A percentile compares a stretch with the other conserved stretches of the same genome.
Conservation (phyloP, 2,888 invertebrate genomes). For the Hypsopygia costalis region DNA sequence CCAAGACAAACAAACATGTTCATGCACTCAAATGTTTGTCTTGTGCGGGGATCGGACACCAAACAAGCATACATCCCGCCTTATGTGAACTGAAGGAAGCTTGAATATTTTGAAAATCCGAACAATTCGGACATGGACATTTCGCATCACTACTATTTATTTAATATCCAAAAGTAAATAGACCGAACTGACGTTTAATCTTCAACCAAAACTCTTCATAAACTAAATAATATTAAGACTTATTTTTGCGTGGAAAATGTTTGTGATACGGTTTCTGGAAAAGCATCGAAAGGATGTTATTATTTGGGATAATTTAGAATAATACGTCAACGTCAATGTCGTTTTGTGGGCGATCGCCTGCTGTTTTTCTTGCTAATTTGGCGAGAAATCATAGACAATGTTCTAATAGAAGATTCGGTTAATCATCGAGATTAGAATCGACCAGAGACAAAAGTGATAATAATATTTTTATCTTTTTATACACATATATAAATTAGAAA, state of each 20-base stretch:
- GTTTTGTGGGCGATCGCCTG: slow-evolving; percentile 50
- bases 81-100: too few relatives aligned
- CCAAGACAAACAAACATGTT: too few relatives aligned
- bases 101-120: too few relatives aligned
- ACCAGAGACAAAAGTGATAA: not conserved
- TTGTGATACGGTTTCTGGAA: not conserved
- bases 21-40: too few relatives aligned
- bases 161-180: not conserved
- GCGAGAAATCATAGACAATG: slow-evolving; percentile 50
- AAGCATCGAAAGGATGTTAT: slow-evolving; percentile 18
- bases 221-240: not conserved
- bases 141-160: not conserved
- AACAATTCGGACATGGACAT: too few relatives aligned
- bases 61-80: too few relatives aligned
- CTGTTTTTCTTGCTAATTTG: slow-evolving; percentile 76
- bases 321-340: slow-evolving; percentile 60
- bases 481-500: too few relatives aligned
- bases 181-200: not conserved
- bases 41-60: too few relatives aligned
- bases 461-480: too few relatives aligned
- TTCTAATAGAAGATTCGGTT: not conserved
- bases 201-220: not conserved
- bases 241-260: not conserved
- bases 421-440: not conserved
- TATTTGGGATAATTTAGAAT: slow-evolving; percentile 52